Evolutionary conservation across 2,113 vertebrate genomes (phyloP).

Genomic region (Festucalex cinctus): DNA sequence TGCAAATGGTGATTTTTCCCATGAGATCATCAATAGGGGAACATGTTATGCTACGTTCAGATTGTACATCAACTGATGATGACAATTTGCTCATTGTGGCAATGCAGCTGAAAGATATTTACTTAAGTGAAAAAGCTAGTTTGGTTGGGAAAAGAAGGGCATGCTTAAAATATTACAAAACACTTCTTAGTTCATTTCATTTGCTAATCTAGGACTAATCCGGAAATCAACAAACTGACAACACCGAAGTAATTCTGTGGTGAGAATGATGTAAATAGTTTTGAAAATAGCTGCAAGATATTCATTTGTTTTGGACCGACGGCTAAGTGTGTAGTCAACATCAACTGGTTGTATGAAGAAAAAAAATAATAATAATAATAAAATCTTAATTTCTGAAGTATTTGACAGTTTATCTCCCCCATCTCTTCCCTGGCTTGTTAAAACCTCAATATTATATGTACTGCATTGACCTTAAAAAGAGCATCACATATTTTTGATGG

Average conservation of each 20-base stretch:
- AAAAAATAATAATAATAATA: background rate
- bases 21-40: background rate
- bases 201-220: background rate
- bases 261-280: background rate
- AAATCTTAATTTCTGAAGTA: background rate
- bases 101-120: background rate
- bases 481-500: background rate
- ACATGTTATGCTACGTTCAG: background rate
- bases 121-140: background rate
- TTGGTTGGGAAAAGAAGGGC: background rate
- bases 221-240: background rate
- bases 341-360: background rate
- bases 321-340: background rate
- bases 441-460: background rate
- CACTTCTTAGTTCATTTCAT: background rate
- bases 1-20: slow-evolving; percentile 1
- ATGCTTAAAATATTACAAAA: background rate
- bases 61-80: background rate
- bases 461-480: background rate
- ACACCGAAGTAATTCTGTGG: background rate
- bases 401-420: background rate
- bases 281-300: background rate
- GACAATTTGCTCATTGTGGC: background rate
- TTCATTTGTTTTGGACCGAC: background rate
- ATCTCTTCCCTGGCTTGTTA: background rate